Evolutionary conservation across 2,888 invertebrate species (phyloP).

Genomic region (Thysanoteuthis rhombus): DNA sequence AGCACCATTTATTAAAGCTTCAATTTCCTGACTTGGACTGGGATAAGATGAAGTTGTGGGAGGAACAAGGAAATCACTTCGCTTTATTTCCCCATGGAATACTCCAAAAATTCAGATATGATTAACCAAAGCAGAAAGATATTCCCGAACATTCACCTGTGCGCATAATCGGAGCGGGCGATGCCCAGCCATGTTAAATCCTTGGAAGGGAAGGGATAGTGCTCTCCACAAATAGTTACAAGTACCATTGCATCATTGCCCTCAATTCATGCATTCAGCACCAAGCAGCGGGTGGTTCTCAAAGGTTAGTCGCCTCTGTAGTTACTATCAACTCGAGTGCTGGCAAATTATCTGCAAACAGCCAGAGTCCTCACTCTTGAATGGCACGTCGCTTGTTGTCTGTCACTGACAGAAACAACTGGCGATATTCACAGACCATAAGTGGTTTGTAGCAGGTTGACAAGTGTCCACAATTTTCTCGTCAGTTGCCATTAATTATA

Average conservation of each 20-base stretch:
- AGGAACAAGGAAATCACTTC: not conserved
- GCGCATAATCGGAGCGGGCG: not conserved
- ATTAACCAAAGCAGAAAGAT: not conserved
- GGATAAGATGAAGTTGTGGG: not conserved
- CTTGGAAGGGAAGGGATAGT: not conserved
- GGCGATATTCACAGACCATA: not conserved
- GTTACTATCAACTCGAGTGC: not conserved
- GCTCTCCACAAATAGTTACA: not conserved
- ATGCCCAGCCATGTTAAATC: not conserved
- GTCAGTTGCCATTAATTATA: not conserved
- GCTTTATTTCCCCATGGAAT: not conserved
- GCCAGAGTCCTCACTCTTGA: not conserved
- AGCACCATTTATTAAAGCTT: too few relatives aligned
- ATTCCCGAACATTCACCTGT: not conserved
- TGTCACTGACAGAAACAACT: not conserved
- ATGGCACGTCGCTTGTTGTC: not conserved
- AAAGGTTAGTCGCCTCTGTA: not conserved
- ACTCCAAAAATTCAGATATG: not conserved
- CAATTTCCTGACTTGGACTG: not conserved
- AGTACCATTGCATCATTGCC: not conserved
- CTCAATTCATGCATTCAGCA: not conserved
- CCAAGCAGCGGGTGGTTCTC: not conserved
- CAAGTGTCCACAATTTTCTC: not conserved
- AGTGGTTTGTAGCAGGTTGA: not conserved
- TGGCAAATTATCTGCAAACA: not conserved